These are phyloP conservation scores for Anarrhichthys ocellatus DNA, from an alignment of 2,113 vertebrate genomes.

Conservation along the genomic window DNA sequence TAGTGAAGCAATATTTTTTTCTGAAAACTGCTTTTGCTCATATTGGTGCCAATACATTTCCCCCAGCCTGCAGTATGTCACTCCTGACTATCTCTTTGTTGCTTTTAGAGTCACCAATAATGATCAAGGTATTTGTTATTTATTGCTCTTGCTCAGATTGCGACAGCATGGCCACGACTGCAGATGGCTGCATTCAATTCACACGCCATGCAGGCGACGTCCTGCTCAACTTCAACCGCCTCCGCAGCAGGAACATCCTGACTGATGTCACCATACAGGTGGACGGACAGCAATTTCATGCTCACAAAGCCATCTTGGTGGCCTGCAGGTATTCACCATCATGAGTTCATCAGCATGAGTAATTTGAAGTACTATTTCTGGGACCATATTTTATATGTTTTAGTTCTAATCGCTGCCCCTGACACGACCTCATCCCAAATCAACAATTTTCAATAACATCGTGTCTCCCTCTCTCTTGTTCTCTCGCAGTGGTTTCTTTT, in stretches of 20 bases:
- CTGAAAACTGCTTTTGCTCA: background rate
- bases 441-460: background rate
- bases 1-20: background rate
- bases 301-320: slow-evolving; percentile 97
- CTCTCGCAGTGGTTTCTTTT: slow-evolving; percentile 91
- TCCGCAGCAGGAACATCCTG: slow-evolving; percentile 93
- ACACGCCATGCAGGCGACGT: slow-evolving; percentile 95
- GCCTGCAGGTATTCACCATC: slow-evolving; percentile 90
- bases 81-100: background rate
- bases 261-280: slow-evolving; percentile 94
- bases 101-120: background rate
- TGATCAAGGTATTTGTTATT: background rate
- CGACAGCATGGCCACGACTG: slow-evolving; percentile 88
- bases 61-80: background rate
- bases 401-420: background rate
- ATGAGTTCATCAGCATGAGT: background rate
- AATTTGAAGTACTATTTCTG: background rate
- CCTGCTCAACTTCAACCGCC: slow-evolving; percentile 95
- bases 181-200: slow-evolving; percentile 97
- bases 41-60: background rate
- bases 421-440: background rate
- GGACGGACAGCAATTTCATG: slow-evolving; percentile 90
- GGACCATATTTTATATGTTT: background rate
- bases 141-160: slow-evolving; percentile 52
- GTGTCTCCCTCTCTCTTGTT: background rate